Conservation (phyloP, 2,113 vertebrate species). For the Theristicus caerulescens region DNA sequence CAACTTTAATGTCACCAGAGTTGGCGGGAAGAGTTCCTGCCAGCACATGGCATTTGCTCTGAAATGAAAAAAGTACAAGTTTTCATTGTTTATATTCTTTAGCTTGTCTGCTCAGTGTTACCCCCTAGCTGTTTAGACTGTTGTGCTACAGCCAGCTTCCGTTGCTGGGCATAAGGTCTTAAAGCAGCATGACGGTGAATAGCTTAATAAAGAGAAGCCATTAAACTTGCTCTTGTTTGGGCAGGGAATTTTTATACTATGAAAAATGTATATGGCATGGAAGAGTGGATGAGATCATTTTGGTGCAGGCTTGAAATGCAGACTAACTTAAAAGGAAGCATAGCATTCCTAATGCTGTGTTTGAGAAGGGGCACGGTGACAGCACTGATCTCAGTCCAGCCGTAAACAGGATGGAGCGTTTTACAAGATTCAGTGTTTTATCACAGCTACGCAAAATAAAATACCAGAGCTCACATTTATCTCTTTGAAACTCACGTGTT, state of each 20-base stretch:
- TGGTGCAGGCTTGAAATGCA: not conserved
- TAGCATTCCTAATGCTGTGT: not conserved
- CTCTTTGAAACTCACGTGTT: not conserved
- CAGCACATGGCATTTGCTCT: not conserved
- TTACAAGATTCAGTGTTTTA: not conserved
- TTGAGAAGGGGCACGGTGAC: not conserved
- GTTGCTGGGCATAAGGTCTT: not conserved
- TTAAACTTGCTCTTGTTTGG: not conserved
- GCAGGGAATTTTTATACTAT: not conserved
- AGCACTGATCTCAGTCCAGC: not conserved
- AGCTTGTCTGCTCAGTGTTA: constrained; percentile 9
- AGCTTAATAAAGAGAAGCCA: not conserved
- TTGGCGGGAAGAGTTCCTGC: not conserved
- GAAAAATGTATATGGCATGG: not conserved
- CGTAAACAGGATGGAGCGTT: not conserved
- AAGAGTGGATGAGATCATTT: not conserved
- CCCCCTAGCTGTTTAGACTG: not conserved
- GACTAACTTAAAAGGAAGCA: not conserved
- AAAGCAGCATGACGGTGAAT: not conserved
- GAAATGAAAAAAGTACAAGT: not conserved
- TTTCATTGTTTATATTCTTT: constrained; percentile 4
- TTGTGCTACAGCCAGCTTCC: not conserved
- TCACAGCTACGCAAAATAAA: not conserved
- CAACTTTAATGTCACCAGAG: not conserved
- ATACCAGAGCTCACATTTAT: not conserved